Evolutionary conservation across 2,113 vertebrate species (phyloP).

Genomic region (Aix galericulata): DNA sequence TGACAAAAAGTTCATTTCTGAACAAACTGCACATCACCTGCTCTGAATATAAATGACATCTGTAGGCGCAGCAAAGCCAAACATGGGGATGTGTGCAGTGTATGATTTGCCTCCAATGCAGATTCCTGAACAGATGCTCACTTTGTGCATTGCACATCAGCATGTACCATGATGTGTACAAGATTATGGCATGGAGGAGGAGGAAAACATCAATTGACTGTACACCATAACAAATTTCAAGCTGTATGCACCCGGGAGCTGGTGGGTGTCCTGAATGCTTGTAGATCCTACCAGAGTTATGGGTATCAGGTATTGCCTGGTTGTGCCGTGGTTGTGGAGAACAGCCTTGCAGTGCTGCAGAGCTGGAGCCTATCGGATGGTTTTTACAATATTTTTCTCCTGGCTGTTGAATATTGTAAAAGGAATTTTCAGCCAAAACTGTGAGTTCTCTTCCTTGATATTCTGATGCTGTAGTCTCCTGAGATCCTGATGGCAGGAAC

Average conservation of each 20-base stretch:
- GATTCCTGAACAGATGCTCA: background rate
- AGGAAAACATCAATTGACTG: background rate
- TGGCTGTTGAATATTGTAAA: background rate
- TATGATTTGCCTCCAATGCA: background rate
- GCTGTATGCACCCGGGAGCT: background rate
- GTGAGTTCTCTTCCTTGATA: background rate
- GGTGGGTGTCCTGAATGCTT: background rate
- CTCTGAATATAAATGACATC: background rate
- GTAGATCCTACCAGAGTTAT: rapidly evolving
- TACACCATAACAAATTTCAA: background rate
- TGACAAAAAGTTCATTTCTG: background rate
- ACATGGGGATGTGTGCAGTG: rapidly evolving
- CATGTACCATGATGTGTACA: rapidly evolving
- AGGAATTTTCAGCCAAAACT: background rate
- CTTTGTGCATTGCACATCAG: background rate
- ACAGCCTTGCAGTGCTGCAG: background rate
- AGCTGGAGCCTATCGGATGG: background rate
- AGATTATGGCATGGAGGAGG: background rate
- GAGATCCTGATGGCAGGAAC: background rate
- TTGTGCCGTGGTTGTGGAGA: background rate
- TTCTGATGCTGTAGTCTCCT: background rate
- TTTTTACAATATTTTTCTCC: background rate
- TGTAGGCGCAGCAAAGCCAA: background rate
- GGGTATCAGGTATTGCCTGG: background rate
- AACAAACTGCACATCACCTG: rapidly evolving